These are phyloP conservation scores for Andrena camellia DNA, from an alignment of 2,888 invertebrate genomes.

Conservation along the genomic window DNA sequence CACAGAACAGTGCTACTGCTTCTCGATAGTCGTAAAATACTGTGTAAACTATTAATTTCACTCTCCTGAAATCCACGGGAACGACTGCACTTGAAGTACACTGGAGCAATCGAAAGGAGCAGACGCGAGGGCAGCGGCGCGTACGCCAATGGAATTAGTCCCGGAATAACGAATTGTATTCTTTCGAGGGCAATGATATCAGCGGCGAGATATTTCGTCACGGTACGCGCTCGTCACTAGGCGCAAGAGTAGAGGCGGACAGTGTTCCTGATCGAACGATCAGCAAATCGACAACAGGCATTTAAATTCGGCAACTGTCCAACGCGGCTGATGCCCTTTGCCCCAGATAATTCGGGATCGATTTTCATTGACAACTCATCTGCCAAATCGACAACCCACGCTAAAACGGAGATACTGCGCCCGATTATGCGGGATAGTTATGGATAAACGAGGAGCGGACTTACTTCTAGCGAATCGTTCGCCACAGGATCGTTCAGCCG, in stretches of 20 bases:
- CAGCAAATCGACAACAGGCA: conserved; percentile 69
- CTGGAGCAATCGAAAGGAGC: background rate
- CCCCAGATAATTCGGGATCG: conserved; percentile 80
- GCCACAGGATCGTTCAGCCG: background rate
- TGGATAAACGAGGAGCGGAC: conserved; percentile 1
- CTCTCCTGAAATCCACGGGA: conserved; percentile 18
- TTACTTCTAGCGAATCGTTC: conserved; percentile 40
- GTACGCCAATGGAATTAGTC: background rate
- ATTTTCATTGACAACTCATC: conserved; percentile 83
- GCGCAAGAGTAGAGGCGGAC: conserved; percentile 23
- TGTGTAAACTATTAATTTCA: conserved; percentile 13
- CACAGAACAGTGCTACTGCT: background rate
- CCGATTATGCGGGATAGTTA: background rate
- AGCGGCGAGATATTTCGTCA: conserved; percentile 45
- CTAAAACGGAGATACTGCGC: conserved; percentile 36
- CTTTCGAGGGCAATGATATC: conserved; percentile 27
- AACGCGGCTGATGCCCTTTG: conserved; percentile 82
- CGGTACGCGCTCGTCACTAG: conserved; percentile 37
- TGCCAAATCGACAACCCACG: conserved; percentile 74
- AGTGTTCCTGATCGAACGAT: conserved; percentile 64
- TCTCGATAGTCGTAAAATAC: background rate
- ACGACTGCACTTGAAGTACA: conserved; percentile 14
- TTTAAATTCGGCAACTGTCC: conserved; percentile 80
- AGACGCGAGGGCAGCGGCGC: background rate
- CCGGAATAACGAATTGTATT: conserved; percentile 24